Percentiles rank a stretch among this genome's conserved stretches.
phyloP scores from a whole-genome alignment of 2,888 invertebrate genomes.

The Drosophila diplacantha region DNA sequence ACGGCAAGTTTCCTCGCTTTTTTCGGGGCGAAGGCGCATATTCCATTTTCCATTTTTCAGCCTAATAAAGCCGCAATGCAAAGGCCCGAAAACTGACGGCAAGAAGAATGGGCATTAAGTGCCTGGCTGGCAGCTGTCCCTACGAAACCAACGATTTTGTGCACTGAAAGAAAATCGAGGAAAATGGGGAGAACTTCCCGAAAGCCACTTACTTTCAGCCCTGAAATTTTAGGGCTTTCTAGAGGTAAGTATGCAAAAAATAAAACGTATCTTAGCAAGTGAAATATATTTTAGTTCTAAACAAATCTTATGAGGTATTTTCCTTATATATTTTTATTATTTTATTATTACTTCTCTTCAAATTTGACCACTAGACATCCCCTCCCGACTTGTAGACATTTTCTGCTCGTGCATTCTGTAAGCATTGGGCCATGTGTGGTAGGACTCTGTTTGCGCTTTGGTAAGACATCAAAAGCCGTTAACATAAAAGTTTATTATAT shows the following conservation, averaged over 20 bases:
- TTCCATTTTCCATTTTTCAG: slow-evolving; percentile 66
- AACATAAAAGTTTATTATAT: slow-evolving; percentile 70
- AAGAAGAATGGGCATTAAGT: slow-evolving; percentile 56
- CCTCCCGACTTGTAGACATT: neutral
- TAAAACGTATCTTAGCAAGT: neutral
- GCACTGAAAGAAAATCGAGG: neutral
- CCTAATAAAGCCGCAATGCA: slow-evolving; percentile 63
- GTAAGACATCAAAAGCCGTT: slow-evolving; percentile 64
- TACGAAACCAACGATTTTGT: neutral
- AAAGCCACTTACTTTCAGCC: neutral
- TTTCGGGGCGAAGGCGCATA: slow-evolving; percentile 26
- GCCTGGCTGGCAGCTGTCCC: slow-evolving; percentile 43
- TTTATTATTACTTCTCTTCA: neutral
- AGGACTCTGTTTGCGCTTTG: slow-evolving; percentile 40
- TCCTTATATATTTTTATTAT: neutral
- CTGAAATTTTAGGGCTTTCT: neutral
- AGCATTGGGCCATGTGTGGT: slow-evolving; percentile 55
- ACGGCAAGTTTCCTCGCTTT: slow-evolving; percentile 28
- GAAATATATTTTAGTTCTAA: neutral
- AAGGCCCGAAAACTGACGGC: slow-evolving; percentile 25
- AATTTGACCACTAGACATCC: neutral
- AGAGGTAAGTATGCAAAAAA: neutral
- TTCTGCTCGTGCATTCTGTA: slow-evolving; percentile 15
- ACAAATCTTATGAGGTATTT: neutral
- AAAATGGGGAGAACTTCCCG: too few species aligned